Base-by-base conservation (phyloP, 2,113 vertebrate genomes). In the Oryzias celebensis region DNA sequence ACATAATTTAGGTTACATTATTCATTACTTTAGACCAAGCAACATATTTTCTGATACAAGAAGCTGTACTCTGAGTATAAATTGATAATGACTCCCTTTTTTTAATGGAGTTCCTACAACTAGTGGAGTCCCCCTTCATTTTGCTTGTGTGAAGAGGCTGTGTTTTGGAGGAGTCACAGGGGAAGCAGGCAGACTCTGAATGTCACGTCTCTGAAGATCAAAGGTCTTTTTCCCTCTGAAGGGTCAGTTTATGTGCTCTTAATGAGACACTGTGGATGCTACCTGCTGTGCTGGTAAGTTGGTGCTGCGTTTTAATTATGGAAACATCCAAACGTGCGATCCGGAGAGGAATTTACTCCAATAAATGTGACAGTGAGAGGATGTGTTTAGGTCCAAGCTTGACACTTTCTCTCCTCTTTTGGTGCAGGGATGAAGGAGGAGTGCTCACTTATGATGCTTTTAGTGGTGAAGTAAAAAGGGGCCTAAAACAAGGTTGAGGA, bases 1-100 rank as follows among this genome's bases (percentile, higher is more conserved):
- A 90, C 81, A 82, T 90, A 84, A 88, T 87, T 71, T 66, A 74
- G 50, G 2, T n/a, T 91, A 76, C 73, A 92, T 90, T 89, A 91
- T 91, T 90, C 60, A 91, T 80, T 67, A 65, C 70, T 55, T 73
- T 66, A 81, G 76, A 63, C 67, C 64, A 59, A 75, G 76, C 74
- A 65, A 78, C 82, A 76, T 65, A 79, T 58, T 69, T 60, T 12
- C 57, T 75, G 68, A 77, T 57, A 74, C 71, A 77, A 71, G 82
- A 60, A 75, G 81, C 81, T 78, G 48, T 70, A 52, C 81, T 70
- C 49, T 12, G 57, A 72, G 77, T 81, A 90, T 88, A 65, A 87
- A 91, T 90, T 71, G 62, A 28, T 89, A 88, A 90, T 86, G 79
- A 71, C 73, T 62, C 57, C 56, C 69, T 36, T 71, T 64, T 80